phyloP scores from a whole-genome alignment of 2,888 invertebrate genomes.

The Nezara viridula region DNA sequence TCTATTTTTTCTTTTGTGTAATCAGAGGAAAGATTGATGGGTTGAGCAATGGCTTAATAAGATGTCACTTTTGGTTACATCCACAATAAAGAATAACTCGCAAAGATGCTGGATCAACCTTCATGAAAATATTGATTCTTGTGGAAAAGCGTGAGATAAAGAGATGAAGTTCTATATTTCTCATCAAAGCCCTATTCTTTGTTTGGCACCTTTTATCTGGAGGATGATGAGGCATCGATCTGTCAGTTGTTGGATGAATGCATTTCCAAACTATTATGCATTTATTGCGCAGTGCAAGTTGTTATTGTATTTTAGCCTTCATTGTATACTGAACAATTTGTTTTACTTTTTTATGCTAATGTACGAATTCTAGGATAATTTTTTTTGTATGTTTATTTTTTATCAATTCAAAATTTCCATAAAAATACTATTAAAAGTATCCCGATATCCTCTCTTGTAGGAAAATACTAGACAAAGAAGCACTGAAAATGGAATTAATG shows the following conservation, averaged over 20 bases:
- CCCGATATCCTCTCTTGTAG: too few species aligned
- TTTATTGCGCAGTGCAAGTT: slow-evolving; percentile 6
- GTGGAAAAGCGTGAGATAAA: slow-evolving; percentile 4
- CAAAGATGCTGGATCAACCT: background rate
- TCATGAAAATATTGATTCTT: background rate
- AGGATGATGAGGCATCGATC: background rate
- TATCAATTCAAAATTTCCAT: too few species aligned
- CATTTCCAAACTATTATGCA: background rate
- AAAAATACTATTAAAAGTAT: too few species aligned
- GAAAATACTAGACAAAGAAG: too few species aligned
- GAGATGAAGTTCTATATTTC: background rate
- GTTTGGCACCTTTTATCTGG: background rate
- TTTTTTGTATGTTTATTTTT: too few species aligned
- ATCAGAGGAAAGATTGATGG: background rate
- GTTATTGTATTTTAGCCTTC: background rate
- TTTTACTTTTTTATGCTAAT: background rate
- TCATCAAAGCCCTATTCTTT: background rate
- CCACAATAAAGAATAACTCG: background rate
- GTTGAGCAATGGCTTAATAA: background rate
- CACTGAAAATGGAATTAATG: too few species aligned
- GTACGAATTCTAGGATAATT: background rate
- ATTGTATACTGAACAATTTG: background rate
- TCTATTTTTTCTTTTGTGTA: too few species aligned
- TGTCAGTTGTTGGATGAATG: background rate
- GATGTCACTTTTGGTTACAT: background rate